Conservation (phyloP, 2,888 invertebrate genomes). For the Amblyjoppa proteus region DNA sequence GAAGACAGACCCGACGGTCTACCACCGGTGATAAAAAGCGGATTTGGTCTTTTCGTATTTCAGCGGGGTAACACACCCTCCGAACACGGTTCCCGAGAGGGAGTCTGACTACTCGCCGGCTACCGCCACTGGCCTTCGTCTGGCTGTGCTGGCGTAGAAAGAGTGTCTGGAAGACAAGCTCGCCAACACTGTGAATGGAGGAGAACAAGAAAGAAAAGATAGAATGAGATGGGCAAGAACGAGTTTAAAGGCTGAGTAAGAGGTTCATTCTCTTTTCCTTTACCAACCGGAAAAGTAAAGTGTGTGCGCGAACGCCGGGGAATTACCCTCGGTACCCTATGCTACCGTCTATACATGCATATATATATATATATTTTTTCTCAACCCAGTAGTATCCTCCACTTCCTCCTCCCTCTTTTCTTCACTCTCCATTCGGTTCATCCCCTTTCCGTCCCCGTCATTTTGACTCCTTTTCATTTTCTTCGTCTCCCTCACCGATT, state of each 20-base stretch:
- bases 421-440: constrained; percentile 6
- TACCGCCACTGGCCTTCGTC: constrained; percentile 18
- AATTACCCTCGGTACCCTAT: constrained; percentile 42
- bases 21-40: constrained; percentile 46
- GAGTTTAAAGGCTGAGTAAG: constrained; percentile 63
- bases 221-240: constrained; percentile 26
- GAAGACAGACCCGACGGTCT: constrained; percentile 22
- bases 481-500: constrained; percentile 26
- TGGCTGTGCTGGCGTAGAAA: constrained; percentile 8
- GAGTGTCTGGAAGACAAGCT: constrained; percentile 54
- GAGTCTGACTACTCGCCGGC: neutral
- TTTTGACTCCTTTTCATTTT: constrained; percentile 39
- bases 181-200: constrained; percentile 32
- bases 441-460: constrained; percentile 20
- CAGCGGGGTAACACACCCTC: constrained; percentile 28
- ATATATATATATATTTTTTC: neutral
- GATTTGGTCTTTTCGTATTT: constrained; percentile 54
- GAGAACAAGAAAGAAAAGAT: neutral
- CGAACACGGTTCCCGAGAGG: constrained; percentile 38
- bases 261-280: constrained; percentile 57
- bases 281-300: constrained; percentile 51
- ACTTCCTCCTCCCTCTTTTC: constrained; percentile 34
- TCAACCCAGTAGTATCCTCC: constrained; percentile 29
- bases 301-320: constrained; percentile 50
- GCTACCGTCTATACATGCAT: neutral